phyloP scores from a whole-genome alignment of 2,113 vertebrate species.

The Pipa parva region DNA sequence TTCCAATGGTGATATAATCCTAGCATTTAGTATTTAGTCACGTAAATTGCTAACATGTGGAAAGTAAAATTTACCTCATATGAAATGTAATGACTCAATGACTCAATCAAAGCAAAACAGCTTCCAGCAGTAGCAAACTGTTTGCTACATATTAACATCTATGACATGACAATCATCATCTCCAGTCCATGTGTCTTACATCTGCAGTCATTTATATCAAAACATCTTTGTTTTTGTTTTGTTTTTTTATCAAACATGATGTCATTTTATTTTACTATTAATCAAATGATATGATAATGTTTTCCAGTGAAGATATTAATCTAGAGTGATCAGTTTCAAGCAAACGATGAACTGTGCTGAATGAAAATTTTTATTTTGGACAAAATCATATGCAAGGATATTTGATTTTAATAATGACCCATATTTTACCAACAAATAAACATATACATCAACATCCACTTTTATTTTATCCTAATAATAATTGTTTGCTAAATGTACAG shows the following conservation, averaged over 20 bases:
- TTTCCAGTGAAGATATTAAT: not conserved
- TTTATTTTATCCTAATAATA: too few relatives aligned
- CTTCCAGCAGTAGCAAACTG: constrained; percentile 26
- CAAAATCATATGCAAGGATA: too few relatives aligned
- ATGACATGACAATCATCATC: constrained; percentile 24
- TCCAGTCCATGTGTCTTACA: constrained; percentile 42
- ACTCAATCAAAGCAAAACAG: constrained; percentile 35
- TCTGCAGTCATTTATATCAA: constrained; percentile 42
- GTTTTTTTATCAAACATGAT: not conserved
- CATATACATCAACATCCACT: too few relatives aligned
- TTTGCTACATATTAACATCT: constrained; percentile 30
- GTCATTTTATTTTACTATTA: not conserved
- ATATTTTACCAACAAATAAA: too few relatives aligned
- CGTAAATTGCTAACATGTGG: constrained; percentile 34
- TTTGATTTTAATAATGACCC: too few relatives aligned
- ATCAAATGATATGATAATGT: not conserved
- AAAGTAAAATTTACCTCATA: constrained; percentile 44
- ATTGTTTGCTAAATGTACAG: too few relatives aligned
- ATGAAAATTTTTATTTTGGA: too few relatives aligned
- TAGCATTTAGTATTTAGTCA: constrained; percentile 41
- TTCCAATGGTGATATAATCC: too few relatives aligned
- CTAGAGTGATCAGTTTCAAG: too few relatives aligned
- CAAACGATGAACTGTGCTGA: too few relatives aligned
- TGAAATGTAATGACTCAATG: constrained; percentile 37
- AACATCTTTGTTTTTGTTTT: not conserved